These are phyloP conservation scores for Canis aureus DNA, from an alignment of 2,113 vertebrate genomes.

Conservation along the genomic window DNA sequence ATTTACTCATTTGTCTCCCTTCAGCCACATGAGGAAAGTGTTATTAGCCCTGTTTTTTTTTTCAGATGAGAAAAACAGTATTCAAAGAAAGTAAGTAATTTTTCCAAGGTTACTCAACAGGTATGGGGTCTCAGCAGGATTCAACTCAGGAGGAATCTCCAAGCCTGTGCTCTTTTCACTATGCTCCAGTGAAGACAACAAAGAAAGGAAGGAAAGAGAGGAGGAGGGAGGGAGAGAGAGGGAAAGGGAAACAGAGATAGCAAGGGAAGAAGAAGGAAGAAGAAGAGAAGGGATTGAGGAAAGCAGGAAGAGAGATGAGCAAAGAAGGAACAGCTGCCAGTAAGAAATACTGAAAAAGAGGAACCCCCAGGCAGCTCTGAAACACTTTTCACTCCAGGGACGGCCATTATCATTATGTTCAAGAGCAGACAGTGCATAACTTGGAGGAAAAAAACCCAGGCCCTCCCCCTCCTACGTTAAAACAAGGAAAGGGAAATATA, in stretches of 20 bases:
- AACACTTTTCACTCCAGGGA: background rate
- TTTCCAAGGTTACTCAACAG: background rate
- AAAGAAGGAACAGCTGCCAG: too few species aligned
- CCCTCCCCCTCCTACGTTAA: background rate
- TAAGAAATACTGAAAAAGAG: background rate
- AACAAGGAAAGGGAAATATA: background rate
- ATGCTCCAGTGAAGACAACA: too few species aligned
- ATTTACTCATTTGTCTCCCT: background rate
- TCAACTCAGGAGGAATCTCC: background rate
- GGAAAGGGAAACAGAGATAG: too few species aligned
- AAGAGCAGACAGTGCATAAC: background rate
- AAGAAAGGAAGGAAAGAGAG: too few species aligned
- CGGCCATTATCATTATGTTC: background rate
- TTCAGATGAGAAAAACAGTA: background rate
- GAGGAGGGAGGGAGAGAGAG: background rate
- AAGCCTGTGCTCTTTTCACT: background rate
- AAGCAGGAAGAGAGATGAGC: background rate
- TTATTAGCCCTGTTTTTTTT: background rate
- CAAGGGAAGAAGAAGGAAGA: background rate
- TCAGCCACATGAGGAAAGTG: background rate
- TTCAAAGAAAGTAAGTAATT: background rate
- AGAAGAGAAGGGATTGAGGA: too few species aligned
- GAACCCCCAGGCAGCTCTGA: rapidly evolving
- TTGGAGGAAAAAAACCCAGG: background rate
- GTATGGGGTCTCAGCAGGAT: background rate